Evolutionary conservation across 2,888 invertebrate species (phyloP), one percentile per base, ranked within the genome.

Genomic region (Blastobasis lacticolella): DNA sequence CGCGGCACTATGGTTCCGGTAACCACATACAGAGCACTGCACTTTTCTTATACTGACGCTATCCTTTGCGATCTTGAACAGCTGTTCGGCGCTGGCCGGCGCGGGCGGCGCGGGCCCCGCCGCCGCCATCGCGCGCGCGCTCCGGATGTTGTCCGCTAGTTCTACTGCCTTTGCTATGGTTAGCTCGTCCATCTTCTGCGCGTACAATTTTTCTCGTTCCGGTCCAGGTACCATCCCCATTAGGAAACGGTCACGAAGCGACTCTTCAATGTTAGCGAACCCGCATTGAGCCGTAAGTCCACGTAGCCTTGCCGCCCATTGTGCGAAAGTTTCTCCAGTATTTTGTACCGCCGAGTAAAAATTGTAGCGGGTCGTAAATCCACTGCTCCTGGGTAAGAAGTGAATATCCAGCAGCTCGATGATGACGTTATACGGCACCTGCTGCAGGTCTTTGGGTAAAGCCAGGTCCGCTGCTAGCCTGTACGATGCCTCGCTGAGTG

Each of bases 401-500:
- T 8, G 40, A n/a, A 37, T 45, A n/a, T 54, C 51, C 0, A 54
- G 40, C 6, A 49, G 45, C 37, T 37, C 38, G 5, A 40, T 40
- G 40, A 40, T 40, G 6, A 9, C 9, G 40, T 40, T 9, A 40
- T 40, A 40, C 40, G 6, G 7, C 7, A 9, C 40, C 4, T 40
- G 7, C 9, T 40, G 7, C 40, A 40, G 9, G 6, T 49, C 49
- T 23, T 10, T n/a, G 9, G 49, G 49, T 6, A 43, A 37, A 10
- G 37, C 38, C 9, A 49, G 37, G 42, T 49, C 43, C 7, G 9
- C 5, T 9, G 23, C 38, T 5, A 49, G 10, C 9, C 38, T 55
- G 45, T 61, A 62, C 7, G 60, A 58, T 9, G 47, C 54, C 1
- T 61, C 59, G 4, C 41, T 46, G 53, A 61, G 53, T 50, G 59